Base-by-base conservation (phyloP, 2,113 vertebrate genomes). In the Phaethon lepturus region DNA sequence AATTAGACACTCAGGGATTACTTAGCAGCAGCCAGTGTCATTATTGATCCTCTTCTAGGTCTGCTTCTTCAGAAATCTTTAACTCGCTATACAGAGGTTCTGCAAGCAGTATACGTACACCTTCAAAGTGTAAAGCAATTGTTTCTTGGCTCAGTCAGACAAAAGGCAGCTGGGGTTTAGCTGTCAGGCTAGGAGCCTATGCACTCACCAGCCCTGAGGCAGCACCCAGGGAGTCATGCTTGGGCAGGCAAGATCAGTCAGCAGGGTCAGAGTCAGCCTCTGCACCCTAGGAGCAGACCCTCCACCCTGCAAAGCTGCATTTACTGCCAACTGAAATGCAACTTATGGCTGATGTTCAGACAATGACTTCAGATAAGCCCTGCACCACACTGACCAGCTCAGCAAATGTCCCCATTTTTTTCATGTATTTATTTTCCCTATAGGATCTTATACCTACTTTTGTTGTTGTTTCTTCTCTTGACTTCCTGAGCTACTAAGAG, bases 211-310 rank as follows among this genome's bases (percentile, higher is more conserved):
- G 28, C 25, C 40, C 33, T 23, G 18, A 55, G 29, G 59, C 40
- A 76, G 31, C 9, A 69, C 5, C 25, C 42, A 66, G 50, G 38
- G 18, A 55, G 19, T 26, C 50, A 10, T 7, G 12, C 6, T 0
- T 60, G 55, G 35, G 25, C 31, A 60, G 44, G 17, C 15, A 85
- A 26, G 13, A n/a, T 44, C 15, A 23, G 22, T 52, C 55, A 60
- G 4, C 31, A 94, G 23, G 10, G 26, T 53, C 26, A 45, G n/a
- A 24, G 33, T 62, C 38, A 79, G 13, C 14, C n/a, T 49, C 23
- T 35, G 22, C 0, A 0, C 5, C 25, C 11, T 5, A 1, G 29
- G 22, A 88, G 40, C 7, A 3, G 17, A 47, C n/a, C 7, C 15
- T 45, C 24, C 15, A 52, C 17, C 24, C n/a, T 28, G 19, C 2